phyloP scores from a whole-genome alignment of 2,797 vertebrate species.

The Lutjanus argentimaculatus region DNA sequence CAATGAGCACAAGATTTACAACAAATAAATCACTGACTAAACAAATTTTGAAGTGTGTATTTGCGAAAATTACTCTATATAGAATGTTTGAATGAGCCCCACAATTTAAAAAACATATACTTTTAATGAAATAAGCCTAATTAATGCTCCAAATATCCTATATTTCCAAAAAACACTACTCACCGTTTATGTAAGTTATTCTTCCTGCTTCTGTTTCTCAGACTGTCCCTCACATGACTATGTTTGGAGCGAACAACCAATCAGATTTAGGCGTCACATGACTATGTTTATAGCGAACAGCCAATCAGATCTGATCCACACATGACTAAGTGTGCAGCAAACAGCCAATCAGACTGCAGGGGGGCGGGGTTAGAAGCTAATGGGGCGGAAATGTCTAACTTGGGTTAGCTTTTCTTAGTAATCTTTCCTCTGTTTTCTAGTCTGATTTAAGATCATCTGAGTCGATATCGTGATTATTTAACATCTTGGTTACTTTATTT shows the following conservation, averaged over 20 bases:
- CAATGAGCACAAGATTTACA: background rate
- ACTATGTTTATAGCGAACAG: background rate
- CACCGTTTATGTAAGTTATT: constrained; percentile 16
- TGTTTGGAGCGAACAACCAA: constrained; percentile 50
- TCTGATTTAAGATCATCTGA: background rate
- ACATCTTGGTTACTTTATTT: background rate
- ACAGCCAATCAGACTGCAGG: constrained; percentile 61
- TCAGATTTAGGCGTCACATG: constrained; percentile 63
- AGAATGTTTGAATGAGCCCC: accelerated
- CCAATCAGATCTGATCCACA: too few relatives aligned
- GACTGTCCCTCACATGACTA: constrained; percentile 57
- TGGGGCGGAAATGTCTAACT: constrained; percentile 42
- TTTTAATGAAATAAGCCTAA: background rate
- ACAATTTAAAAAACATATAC: accelerated
- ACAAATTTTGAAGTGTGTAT: background rate
- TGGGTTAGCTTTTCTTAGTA: constrained; percentile 19
- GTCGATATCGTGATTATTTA: accelerated
- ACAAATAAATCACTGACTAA: constrained; percentile 16
- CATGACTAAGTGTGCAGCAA: constrained; percentile 32
- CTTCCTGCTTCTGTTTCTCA: constrained; percentile 56
- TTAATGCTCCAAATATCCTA: background rate
- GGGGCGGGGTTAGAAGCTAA: background rate
- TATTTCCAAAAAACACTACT: constrained; percentile 36
- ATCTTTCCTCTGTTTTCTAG: background rate
- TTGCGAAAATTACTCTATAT: accelerated